Evolutionary conservation across 2,888 invertebrate genomes (phyloP), one percentile per base, ranked within the genome.

Genomic region (Platynereis dumerilii): DNA sequence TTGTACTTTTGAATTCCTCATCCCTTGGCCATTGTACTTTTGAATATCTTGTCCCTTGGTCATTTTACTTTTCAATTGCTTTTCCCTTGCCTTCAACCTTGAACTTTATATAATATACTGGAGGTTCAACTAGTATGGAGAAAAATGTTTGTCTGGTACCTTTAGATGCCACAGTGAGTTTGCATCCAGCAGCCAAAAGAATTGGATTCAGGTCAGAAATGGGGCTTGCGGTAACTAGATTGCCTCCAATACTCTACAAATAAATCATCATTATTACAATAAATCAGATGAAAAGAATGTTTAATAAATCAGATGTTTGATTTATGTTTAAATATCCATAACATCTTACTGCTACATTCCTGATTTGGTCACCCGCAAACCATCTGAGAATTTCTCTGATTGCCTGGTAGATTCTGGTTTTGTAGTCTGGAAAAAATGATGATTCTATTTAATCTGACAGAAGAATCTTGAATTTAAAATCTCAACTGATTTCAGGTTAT

Each of bases 171-270:
- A 77, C 74, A n/a, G 69, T 60, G 10, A 79, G 58, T 1, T 63
- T 64, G 17, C 74, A 76, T 3, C 79, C 80, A 61, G 90, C 89
- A 0, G 96, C 93, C 87, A 94, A 89, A 67, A 96, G 88, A 72
- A 97, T 90, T 0, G 96, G 96, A 85, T 94, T 94, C 78, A 97
- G 87, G 85, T 97, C 96, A 0, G 96, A 96, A 80, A 96, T 96
- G 0, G 96, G 96, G 85, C 96, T 96, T 17, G 93, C 92, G 0
- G 95, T 96, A 87, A 96, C 91, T 69, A 97, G 92, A 83, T 96
- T 96, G 28, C 96, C 96, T 28, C 92, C 94, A 29, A 96, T 85
- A 17, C 93, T 90, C 88, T 89, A 77, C 24, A 79, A 72, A 64
- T 48, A 48, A 20, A 48, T 22, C 48, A n/a, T n/a, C 22, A 22